phyloP scores from a whole-genome alignment of 2,113 vertebrate species.

The Redunca redunca region DNA sequence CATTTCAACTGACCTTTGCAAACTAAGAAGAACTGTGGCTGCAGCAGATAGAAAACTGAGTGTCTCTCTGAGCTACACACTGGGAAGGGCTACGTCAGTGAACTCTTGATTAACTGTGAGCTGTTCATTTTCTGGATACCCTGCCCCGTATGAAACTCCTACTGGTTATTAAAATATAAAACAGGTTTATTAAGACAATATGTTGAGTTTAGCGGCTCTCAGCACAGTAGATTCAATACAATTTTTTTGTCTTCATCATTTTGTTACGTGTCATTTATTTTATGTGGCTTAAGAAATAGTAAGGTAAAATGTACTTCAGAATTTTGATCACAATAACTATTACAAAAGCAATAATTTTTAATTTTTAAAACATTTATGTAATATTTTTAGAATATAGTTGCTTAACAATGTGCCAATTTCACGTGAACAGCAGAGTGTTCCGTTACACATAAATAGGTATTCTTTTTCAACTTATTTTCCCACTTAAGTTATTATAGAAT shows the following conservation, averaged over 20 bases:
- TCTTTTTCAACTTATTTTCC: not conserved
- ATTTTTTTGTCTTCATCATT: not conserved
- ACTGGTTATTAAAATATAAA: not conserved
- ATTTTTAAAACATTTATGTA: not conserved
- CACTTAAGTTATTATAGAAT: not conserved
- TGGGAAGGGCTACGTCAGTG: not conserved
- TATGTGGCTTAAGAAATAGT: conserved; percentile 18
- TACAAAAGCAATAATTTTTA: not conserved
- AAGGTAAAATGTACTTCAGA: not conserved
- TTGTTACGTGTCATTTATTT: not conserved
- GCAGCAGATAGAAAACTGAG: not conserved
- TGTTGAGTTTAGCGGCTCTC: not conserved
- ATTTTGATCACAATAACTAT: not conserved
- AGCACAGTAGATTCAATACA: not conserved
- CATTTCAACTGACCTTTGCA: not conserved
- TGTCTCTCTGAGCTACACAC: not conserved
- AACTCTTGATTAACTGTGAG: not conserved
- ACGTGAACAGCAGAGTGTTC: not conserved
- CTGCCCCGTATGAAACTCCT: not conserved
- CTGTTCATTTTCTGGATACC: not conserved
- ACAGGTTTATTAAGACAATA: not conserved
- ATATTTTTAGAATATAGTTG: not conserved
- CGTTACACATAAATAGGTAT: not conserved
- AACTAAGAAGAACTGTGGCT: not conserved
- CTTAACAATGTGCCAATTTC: not conserved